Evolutionary conservation across 2,888 invertebrate genomes (phyloP).

Genomic region (Hedychridium roseum): DNA sequence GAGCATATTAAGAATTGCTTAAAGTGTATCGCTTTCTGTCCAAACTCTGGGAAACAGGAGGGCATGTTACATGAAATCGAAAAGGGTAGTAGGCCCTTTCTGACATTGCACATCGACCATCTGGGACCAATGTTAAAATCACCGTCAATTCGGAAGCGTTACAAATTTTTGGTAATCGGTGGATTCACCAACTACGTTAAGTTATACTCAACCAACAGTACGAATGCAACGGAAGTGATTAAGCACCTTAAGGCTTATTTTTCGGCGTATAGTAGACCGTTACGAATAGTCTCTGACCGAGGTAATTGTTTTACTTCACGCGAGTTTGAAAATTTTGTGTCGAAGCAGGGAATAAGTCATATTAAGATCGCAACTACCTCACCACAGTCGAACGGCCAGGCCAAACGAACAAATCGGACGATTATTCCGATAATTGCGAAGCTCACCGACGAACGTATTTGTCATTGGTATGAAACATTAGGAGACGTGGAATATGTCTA

Average conservation of each 20-base stretch:
- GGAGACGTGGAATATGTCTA: conserved; percentile 28
- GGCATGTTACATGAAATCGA: conserved; percentile 16
- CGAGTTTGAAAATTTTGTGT: conserved; percentile 1
- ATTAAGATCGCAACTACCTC: conserved; percentile 1
- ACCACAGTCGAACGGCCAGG: too few species aligned
- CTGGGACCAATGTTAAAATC: not conserved
- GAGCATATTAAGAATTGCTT: conserved; percentile 19
- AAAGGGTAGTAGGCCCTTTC: conserved; percentile 16
- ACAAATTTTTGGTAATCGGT: not conserved
- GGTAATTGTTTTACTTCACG: not conserved
- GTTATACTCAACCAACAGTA: not conserved
- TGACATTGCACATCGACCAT: conserved; percentile 12
- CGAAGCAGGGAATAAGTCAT: not conserved
- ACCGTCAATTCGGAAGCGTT: not conserved
- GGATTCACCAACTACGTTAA: not conserved
- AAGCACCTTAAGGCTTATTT: not conserved
- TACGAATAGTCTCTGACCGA: not conserved
- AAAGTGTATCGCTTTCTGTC: conserved; percentile 27
- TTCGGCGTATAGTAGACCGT: not conserved
- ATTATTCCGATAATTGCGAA: conserved; percentile 12
- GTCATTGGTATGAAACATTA: conserved; percentile 25
- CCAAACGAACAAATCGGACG: too few species aligned
- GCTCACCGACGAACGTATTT: conserved; percentile 1
- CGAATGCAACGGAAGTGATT: not conserved
- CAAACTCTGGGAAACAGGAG: conserved; percentile 14